Base-by-base conservation (phyloP, 1,140 invertebrate genomes). In the Atta cephalotes region DNA sequence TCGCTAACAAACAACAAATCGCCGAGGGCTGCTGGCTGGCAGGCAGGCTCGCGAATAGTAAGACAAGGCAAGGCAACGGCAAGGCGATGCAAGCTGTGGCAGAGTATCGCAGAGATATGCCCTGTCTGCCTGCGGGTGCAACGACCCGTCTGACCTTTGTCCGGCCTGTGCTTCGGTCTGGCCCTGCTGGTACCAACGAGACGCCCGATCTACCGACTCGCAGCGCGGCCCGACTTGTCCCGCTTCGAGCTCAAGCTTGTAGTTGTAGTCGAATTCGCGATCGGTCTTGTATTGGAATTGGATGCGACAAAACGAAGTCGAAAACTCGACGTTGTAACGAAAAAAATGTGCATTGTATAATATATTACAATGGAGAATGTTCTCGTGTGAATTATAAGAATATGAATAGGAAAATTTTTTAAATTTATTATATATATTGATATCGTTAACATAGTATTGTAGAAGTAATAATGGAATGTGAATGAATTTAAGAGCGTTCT, bases 141-240 rank as follows among this genome's bases (percentile, higher is more conserved):
- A 95, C 94, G 94, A 95, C 94, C 94, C 93, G 56, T 79, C 90
- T 95, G 94, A 95, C 94, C 94, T 95, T 95, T 94, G 94, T 92
- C 93, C 94, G 92, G 93, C 90, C 93, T 90, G 92, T 92, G 92
- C 93, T 94, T 94, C 92, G 93, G 90, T 92, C 92, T 94, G 87
- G 84, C 91, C 92, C 88, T 86, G 92, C 88, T 89, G 91, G 91
- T 93, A 92, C 91, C 91, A 84, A 62, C 88, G 80, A 85, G 86
- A 76, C 74, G 85, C 74, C 88, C 88, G 85, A 89, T 87, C 80
- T 88, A 76, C 88, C 86, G 79, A 85, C 87, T 89, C 87, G 77
- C 88, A 78, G 65, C 82, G 21, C 77, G 58, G 16, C 49, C 31
- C 66, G 45, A 28, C 25, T 58, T 62, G 66, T 68, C 51, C 45